These are phyloP conservation scores for Cantharis flavilabris DNA, from an alignment of 2,888 invertebrate species.

Conservation along the genomic window DNA sequence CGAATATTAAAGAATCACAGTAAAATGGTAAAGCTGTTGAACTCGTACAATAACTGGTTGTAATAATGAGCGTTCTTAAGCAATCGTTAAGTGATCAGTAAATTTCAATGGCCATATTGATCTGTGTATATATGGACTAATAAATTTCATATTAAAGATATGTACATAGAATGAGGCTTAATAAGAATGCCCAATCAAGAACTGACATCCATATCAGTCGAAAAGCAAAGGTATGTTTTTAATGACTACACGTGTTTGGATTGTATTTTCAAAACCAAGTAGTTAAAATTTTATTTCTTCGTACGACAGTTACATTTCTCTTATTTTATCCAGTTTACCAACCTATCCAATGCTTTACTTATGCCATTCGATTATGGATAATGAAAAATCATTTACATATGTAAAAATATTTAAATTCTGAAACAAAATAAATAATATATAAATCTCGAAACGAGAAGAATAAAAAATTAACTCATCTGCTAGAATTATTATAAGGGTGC, in stretches of 20 bases:
- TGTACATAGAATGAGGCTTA: constrained; percentile 35
- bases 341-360: constrained; percentile 7
- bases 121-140: constrained; percentile 7
- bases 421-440: not conserved
- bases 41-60: constrained; percentile 22
- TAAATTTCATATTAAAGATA: constrained; percentile 28
- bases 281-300: constrained; percentile 33
- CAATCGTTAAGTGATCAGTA: constrained; percentile 31
- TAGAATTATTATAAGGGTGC: not conserved
- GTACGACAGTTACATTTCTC: constrained; percentile 18
- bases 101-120: constrained; percentile 26
- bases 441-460: not conserved
- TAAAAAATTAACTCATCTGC: not conserved
- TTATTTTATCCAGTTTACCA: constrained; percentile 23
- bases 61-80: constrained; percentile 25
- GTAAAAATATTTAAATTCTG: constrained; percentile 13
- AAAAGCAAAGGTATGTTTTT: constrained; percentile 31
- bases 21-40: constrained; percentile 14
- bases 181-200: constrained; percentile 25
- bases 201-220: constrained; percentile 31
- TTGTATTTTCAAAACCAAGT: constrained; percentile 32
- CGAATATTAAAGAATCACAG: not conserved
- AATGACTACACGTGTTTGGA: constrained; percentile 38
- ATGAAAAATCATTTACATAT: constrained; percentile 18
- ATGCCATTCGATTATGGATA: constrained; percentile 18